These are phyloP conservation scores for Diadophis punctatus DNA, from an alignment of 2,113 vertebrate genomes.

Conservation along the genomic window DNA sequence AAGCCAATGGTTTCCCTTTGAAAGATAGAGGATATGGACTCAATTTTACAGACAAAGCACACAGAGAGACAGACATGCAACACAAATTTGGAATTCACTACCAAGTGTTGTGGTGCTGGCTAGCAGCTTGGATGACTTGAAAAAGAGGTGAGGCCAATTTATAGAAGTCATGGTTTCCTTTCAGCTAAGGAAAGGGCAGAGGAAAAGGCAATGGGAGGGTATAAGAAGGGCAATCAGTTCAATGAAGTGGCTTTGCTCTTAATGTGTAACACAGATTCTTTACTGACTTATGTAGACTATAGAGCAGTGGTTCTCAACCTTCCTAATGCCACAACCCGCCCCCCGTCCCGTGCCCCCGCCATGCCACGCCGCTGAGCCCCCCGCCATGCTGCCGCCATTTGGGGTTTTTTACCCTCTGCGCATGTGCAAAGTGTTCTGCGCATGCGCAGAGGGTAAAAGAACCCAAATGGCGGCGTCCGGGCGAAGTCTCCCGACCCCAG, in stretches of 20 bases:
- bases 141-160: background rate
- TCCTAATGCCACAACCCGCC: too few species aligned
- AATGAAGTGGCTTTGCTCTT: background rate
- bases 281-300: background rate
- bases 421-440: too few species aligned
- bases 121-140: background rate
- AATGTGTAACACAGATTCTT: background rate
- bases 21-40: background rate
- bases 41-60: background rate
- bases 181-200: background rate
- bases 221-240: background rate
- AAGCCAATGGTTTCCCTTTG: background rate
- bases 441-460: too few species aligned
- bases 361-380: too few species aligned
- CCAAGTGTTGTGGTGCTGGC: background rate
- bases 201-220: background rate
- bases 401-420: too few species aligned
- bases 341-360: too few species aligned
- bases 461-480: too few species aligned
- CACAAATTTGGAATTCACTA: background rate
- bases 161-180: background rate
- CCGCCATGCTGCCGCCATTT: too few species aligned
- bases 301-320: too few species aligned
- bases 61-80: background rate
- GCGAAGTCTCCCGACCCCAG: too few species aligned